Base-by-base conservation (phyloP, 2,797 vertebrate species). In the Hafferia zeledoni region DNA sequence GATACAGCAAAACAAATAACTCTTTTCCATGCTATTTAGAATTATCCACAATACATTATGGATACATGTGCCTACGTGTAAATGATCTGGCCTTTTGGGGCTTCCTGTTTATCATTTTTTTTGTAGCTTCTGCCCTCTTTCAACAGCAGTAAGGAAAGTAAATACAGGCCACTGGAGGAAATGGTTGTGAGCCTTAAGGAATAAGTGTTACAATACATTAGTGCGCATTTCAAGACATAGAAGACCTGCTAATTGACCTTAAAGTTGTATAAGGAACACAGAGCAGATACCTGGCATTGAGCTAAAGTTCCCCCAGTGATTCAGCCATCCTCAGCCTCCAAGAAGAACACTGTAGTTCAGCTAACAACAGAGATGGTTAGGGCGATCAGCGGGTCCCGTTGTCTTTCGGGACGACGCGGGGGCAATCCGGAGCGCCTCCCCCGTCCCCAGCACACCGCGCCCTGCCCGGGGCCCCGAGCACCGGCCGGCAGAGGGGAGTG, bases 351-450 rank as follows among this genome's bases (percentile, higher is more conserved):
- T 24, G 71, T 3, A 3, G 44, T 44, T 68, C 52, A 56, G 50
- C n/a, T 52, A 15, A 17, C 17, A 15, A 17, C 17, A 56, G 49
- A 52, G 52, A 28, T 0, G 0, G 5, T 24, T 56, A 25, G 16
- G 52, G 47, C 1, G 2, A 30, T 49, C 43, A 13, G 1, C 0
- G 2, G 33, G 17, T 56, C 13, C 31, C 1, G 3, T 14, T 17
- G 27, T 39, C 33, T 68, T 2, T 1, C 44, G 35, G 61, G 35
- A 39, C 25, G 39, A 43, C 30, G 9, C 0, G 2, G 71, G 44
- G 44, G 15, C 35, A 20, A 22, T 30, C 10, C 1, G 2, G 50
- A 68, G 49, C 33, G n/a, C n/a, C n/a, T n/a, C 28, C 41, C 22
- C 6, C 15, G 20, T 53, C 24, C 27, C 9, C 23, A 19, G 14